Evolutionary conservation across 1,140 invertebrate genomes (phyloP), one percentile per base, ranked within the genome.

Genomic region (Charaxes varanes): DNA sequence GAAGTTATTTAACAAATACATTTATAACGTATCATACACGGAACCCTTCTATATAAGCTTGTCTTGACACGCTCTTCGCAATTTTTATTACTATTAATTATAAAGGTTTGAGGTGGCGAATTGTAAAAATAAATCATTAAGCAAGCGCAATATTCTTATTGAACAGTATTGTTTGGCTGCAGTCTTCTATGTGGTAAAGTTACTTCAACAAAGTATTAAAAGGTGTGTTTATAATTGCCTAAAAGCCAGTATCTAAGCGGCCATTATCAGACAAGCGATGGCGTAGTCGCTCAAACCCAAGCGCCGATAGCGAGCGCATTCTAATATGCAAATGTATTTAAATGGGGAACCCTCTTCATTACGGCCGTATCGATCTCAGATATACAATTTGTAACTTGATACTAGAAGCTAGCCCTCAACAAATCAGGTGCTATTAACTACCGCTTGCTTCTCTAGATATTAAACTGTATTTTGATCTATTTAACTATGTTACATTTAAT

Each of bases 271-370:
- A 41, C 37, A 28, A 15, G 28, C 38, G 12, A 41, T 19, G 28
- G 28, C 28, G 27, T 28, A 38, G 27, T 33, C 21, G 40, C 45
- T 42, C 23, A 41, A 53, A 37, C 47, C 51, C 50, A 31, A 36
- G 44, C 41, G 53, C 26, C 57, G 61, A 65, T 66, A 66, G 56
- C 54, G 63, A 65, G 63, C 73, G 71, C 73, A 74, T 78, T 78
- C 78, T 77, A 78, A 78, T 80, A 82, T 82, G 78, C 76, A 77
- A 82, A 82, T 82, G 69, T 82, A 82, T 82, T 82, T 80, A 82
- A 82, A 82, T 82, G 67, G 61, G 70, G 68, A 82, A 63, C 73
- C 73, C 76, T 82, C 78, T 82, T 82, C 78, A 80, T 80, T 82
- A 82, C 73, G 59, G 43, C 53, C 57, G 67, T 71, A 80, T 82